Base-by-base conservation (phyloP, 1,140 invertebrate genomes). In the Nephila pilipes region DNA sequence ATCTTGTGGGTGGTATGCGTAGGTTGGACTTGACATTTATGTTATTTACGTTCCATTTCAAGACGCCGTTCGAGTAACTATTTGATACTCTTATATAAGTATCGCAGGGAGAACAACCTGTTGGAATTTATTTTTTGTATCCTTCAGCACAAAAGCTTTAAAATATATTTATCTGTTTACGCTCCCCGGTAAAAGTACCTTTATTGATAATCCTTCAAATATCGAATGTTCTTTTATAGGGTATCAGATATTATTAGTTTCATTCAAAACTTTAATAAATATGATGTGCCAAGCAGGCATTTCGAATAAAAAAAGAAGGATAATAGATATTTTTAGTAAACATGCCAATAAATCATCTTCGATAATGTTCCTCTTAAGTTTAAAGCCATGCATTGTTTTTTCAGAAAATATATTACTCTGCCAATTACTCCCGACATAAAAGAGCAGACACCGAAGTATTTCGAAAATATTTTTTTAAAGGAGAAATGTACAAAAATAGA, bases 151-250 rank as follows among this genome's bases (percentile, higher is more conserved):
- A 75, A 75, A 32, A 29, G 32, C 14, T 75, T 75, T 18, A 75
- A 75, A 75, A 75, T 4, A 32, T 75, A 75, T 75, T 75, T 75
- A 75, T 75, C 4, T 75, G 69, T 75, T 75, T 75, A 36, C 69
- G 32, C 12, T 75, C 29, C 29, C 69, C 18, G 12, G 5, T 1
- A 60, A 22, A 75, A 36, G 18, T 36, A 18, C 32, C 29, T 32
- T 18, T 75, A 75, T 36, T 20, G 69, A 32, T 16, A 32, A 36
- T 16, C 29, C 29, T 75, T 75, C 25, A 75, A 75, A 32, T 29
- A 75, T 75, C 58, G 58, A 60, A 60, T 18, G 58, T 60, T 60
- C 58, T 75, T 65, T 75, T 75, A 75, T 75, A 36, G 32, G 18
- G 29, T 20, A 36, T 75, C 29, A 36, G 29, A 75, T 75, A 29